Percentiles rank a stretch among this genome's conserved stretches.
Evolutionary conservation across 1,140 invertebrate genomes (phyloP).

Genomic region (Maconellicoccus hirsutus): DNA sequence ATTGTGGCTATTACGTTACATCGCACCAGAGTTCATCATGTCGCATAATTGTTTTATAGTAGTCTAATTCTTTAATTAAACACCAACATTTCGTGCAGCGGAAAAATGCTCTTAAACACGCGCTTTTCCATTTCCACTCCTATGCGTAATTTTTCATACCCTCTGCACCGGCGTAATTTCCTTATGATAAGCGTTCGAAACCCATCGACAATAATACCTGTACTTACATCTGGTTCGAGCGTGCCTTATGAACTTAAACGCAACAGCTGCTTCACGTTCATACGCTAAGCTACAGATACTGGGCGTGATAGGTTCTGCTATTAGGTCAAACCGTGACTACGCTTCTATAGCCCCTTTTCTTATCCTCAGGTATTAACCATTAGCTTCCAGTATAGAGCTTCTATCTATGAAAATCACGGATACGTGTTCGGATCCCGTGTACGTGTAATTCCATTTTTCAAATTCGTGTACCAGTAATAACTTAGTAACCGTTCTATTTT

Average conservation of each 20-base stretch:
- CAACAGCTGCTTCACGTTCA: background rate
- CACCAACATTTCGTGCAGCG: background rate
- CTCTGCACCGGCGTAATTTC: background rate
- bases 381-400: background rate
- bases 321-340: slow-evolving; percentile 19
- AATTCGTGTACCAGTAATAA: background rate
- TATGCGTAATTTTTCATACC: background rate
- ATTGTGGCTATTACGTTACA: slow-evolving; percentile 14
- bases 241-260: slow-evolving; percentile 19
- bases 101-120: background rate
- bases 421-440: background rate
- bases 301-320: slow-evolving; percentile 15
- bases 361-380: slow-evolving; percentile 13
- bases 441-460: slow-evolving; percentile 1
- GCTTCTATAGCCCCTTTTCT: background rate
- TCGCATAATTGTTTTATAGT: slow-evolving; percentile 16
- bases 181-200: background rate
- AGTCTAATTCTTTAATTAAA: slow-evolving; percentile 15
- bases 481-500: background rate
- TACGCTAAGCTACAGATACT: background rate
- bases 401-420: background rate
- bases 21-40: background rate
- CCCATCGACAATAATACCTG: background rate
- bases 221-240: slow-evolving; percentile 16
- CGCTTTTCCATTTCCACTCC: background rate